Evolutionary conservation across 2,797 vertebrate genomes (phyloP), one percentile per base, ranked within the genome.

Genomic region (Orientallactaga sibirica): DNA sequence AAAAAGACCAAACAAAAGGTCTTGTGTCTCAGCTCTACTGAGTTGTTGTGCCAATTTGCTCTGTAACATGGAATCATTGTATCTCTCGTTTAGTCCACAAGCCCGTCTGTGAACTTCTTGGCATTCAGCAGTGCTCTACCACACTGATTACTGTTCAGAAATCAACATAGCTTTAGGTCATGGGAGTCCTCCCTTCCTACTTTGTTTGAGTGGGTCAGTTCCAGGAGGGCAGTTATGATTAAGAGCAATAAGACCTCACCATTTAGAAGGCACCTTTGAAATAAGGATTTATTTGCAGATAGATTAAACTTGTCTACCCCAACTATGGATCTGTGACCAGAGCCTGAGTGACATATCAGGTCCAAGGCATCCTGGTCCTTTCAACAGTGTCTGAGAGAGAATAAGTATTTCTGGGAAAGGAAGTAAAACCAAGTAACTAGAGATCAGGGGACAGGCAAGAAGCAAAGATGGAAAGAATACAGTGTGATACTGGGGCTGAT

Each of bases 361-460:
- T 87, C 18, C 88, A 88, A 75, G 78, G 66, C 55, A 20, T 37
- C 43, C 52, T 12, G 37, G 71, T 25, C 71, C 79, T 93, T 95
- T 81, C 18, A 78, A 41, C 68, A 64, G 67, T 86, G 41, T 88
- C 62, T 48, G 15, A 73, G 74, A 92, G 14, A 89, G 24, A 11
- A 0, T 24, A 70, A 70, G 18, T 70, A 37, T 90, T 92, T 92
- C 66, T 43, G 22, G 91, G 90, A 58, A 90, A 77, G 58, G 68
- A 91, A 85, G 77, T 37, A 4, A 86, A 64, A 87, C 76, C 77
- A 90, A 94, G 41, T 81, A 67, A 88, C 22, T 37, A 37, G 62
- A 92, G 76, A 81, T 27, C 0, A 88, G 55, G 43, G 37, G 6
- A 83, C 41, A 86, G 92, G 81, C 52, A 33, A 67, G 81, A 78